Conservation (phyloP, 1,140 invertebrate species). For the Drosophila arawakana region DNA sequence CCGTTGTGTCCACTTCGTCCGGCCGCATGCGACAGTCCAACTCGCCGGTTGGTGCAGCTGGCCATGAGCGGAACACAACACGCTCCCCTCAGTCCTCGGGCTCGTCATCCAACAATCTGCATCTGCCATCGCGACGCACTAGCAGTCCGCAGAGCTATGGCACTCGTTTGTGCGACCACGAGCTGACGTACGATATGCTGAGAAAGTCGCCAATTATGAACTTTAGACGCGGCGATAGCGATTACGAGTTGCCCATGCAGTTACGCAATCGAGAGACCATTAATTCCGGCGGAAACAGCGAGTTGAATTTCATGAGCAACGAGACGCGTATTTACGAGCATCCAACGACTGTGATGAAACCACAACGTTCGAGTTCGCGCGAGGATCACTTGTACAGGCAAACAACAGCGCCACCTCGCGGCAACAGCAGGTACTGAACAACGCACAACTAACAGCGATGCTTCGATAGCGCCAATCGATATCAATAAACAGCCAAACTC, state of each 20-base stretch:
- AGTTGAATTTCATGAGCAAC: slow-evolving; percentile 82
- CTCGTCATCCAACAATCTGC: slow-evolving; percentile 72
- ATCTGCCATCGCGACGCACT: slow-evolving; percentile 53
- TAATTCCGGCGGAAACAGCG: slow-evolving; percentile 78
- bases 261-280: slow-evolving; percentile 76
- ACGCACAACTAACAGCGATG: background rate
- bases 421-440: slow-evolving; percentile 76
- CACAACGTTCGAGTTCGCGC: slow-evolving; percentile 52
- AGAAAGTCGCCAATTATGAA: slow-evolving; percentile 78
- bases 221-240: slow-evolving; percentile 71
- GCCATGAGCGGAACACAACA: slow-evolving; percentile 47
- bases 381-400: slow-evolving; percentile 66
- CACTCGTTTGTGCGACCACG: slow-evolving; percentile 79
- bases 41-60: slow-evolving; percentile 40
- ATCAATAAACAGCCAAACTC: slow-evolving; percentile 1
- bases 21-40: slow-evolving; percentile 53
- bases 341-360: slow-evolving; percentile 69
- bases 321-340: slow-evolving; percentile 79
- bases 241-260: slow-evolving; percentile 60
- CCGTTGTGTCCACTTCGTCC: slow-evolving; percentile 4
- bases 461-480: slow-evolving; percentile 2
- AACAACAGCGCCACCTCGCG: slow-evolving; percentile 47
- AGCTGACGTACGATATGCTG: slow-evolving; percentile 80
- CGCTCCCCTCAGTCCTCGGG: slow-evolving; percentile 78
- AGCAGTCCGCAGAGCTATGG: slow-evolving; percentile 80